These are phyloP conservation scores for Episyrphus balteatus DNA, from an alignment of 1,140 invertebrate genomes.

Conservation along the genomic window DNA sequence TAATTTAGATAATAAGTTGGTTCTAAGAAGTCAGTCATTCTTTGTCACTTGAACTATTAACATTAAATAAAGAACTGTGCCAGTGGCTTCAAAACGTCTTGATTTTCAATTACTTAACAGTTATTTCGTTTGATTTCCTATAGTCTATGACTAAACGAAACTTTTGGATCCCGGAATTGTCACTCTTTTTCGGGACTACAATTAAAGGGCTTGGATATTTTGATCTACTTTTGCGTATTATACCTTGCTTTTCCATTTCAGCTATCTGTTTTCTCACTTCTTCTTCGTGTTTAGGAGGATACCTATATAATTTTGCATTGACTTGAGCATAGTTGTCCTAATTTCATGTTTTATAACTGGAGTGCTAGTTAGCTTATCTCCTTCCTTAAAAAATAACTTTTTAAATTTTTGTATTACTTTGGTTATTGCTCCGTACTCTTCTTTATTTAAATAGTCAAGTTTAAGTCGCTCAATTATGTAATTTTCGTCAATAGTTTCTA, in stretches of 20 bases:
- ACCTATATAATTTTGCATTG: constrained; percentile 22
- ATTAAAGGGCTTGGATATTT: constrained; percentile 16
- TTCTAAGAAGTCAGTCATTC: no score
- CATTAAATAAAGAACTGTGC: no score
- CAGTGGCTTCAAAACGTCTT: no score
- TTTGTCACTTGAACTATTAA: no score
- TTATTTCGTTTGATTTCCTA: constrained; percentile 28
- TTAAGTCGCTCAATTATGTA: not conserved
- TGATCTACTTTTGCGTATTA: constrained; percentile 28
- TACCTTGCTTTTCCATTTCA: constrained; percentile 30
- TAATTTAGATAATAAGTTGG: no score
- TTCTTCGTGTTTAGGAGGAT: constrained; percentile 29
- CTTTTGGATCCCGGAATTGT: constrained; percentile 19
- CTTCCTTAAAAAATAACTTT: constrained; percentile 4
- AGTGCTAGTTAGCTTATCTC: constrained; percentile 1
- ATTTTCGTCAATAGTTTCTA: not conserved
- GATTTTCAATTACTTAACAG: no score
- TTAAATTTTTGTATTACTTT: no score
- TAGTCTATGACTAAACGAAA: constrained; percentile 32
- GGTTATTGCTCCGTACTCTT: not conserved
- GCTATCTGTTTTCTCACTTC: no score
- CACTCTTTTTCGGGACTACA: constrained; percentile 12
- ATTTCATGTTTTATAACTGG: constrained; percentile 17
- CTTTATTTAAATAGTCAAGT: not conserved
- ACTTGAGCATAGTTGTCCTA: no score